phyloP scores from a whole-genome alignment of 2,797 vertebrate species.

The Pseudotriccus pelzelni region DNA sequence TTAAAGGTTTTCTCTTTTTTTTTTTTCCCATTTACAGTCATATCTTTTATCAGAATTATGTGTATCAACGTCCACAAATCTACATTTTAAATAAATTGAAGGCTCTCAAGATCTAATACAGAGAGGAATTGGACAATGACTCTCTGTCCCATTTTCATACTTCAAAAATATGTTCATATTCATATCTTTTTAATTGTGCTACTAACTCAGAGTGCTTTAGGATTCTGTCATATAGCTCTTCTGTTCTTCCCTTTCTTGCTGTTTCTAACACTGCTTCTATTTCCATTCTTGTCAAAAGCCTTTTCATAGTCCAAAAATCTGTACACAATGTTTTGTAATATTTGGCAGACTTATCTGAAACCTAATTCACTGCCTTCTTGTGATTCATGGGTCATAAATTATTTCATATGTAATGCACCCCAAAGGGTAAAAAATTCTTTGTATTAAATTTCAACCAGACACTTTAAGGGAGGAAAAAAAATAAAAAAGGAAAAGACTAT shows the following conservation, averaged over 20 bases:
- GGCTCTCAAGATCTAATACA: conserved; percentile 19
- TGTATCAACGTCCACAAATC: not conserved
- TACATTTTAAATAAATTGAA: conserved; percentile 38
- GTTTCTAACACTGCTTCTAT: conserved; percentile 72
- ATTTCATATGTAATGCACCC: conserved; percentile 74
- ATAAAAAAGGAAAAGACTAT: not conserved
- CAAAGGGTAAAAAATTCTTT: conserved; percentile 73
- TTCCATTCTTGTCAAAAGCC: conserved; percentile 76
- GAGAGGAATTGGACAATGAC: conserved; percentile 38
- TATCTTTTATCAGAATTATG: not conserved
- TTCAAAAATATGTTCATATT: conserved; percentile 52
- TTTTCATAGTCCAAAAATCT: conserved; percentile 75
- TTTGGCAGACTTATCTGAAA: conserved; percentile 76
- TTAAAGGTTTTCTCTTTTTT: not conserved
- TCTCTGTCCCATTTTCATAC: conserved; percentile 35
- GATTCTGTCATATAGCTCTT: conserved; percentile 65
- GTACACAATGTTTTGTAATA: conserved; percentile 77
- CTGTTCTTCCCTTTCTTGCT: conserved; percentile 67
- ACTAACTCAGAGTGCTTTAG: conserved; percentile 47
- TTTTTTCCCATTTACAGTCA: not conserved
- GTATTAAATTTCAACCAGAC: conserved; percentile 71
- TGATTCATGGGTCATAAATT: conserved; percentile 77
- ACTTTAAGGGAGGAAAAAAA: not conserved
- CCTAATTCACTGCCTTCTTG: conserved; percentile 75
- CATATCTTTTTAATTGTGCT: conserved; percentile 58